Evolutionary conservation across 2,797 vertebrate species (phyloP).

Genomic region (Poeciliopsis presidionis): DNA sequence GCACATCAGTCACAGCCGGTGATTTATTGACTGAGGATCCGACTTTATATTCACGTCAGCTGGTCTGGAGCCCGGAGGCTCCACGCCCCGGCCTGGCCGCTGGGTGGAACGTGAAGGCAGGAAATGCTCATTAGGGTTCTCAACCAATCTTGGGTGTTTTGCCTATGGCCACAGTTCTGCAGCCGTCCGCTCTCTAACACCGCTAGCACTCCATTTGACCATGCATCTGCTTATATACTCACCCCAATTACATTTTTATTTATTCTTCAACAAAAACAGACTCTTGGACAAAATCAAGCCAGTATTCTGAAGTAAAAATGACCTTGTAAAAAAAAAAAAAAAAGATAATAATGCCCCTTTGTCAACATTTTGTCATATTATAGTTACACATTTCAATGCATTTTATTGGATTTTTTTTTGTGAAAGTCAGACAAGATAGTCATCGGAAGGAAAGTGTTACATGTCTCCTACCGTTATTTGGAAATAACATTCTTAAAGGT

Average conservation of each 20-base stretch:
- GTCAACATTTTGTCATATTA: neutral
- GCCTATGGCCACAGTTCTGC: neutral
- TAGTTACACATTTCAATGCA: neutral
- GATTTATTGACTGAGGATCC: constrained; percentile 65
- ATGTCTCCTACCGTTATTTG: neutral
- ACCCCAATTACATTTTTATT: neutral
- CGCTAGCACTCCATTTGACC: neutral
- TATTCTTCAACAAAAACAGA: neutral
- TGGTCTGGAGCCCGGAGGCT: constrained; percentile 34
- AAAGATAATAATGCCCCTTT: neutral
- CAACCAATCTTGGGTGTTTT: neutral
- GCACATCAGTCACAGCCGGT: constrained; percentile 60
- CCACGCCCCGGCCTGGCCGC: constrained; percentile 13
- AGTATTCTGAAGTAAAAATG: neutral
- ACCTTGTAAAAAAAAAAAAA: neutral
- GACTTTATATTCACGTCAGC: constrained; percentile 51
- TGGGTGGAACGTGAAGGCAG: neutral
- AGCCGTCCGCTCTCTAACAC: neutral
- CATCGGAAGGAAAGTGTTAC: neutral
- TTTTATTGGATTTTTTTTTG: neutral
- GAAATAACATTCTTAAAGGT: neutral
- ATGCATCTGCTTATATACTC: neutral
- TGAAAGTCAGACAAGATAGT: neutral
- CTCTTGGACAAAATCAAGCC: neutral
- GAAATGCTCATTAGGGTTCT: constrained; percentile 22